Percentiles rank a stretch among this genome's conserved stretches.
Evolutionary conservation across 2,113 vertebrate genomes (phyloP).

Genomic region (Corythoichthys intestinalis): DNA sequence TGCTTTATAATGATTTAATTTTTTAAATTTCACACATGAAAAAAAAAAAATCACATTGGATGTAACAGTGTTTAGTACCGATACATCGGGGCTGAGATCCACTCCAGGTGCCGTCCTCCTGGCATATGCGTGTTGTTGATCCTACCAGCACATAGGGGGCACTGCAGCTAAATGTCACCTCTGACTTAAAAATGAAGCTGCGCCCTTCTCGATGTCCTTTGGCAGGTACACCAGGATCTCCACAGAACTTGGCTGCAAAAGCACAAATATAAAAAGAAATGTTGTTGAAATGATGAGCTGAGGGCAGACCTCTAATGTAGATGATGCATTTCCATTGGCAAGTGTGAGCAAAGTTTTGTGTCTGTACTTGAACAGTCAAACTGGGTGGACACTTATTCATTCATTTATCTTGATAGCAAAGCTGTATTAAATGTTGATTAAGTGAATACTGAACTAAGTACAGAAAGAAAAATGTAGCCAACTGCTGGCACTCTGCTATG

Average conservation of each 20-base stretch:
- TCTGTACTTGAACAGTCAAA: neutral
- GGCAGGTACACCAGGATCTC: conserved; percentile 86
- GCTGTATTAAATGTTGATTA: neutral
- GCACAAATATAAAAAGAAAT: conserved; percentile 2
- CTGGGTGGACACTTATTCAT: neutral
- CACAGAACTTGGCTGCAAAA: conserved; percentile 89
- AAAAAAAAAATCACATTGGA: too few species aligned
- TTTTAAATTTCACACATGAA: too few species aligned
- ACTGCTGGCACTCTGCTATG: conserved; percentile 34
- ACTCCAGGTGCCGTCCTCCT: conserved; percentile 89
- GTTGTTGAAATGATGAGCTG: conserved; percentile 7
- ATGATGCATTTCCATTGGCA: conserved; percentile 8
- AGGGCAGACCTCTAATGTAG: conserved; percentile 6
- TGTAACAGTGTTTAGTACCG: conserved; percentile 69
- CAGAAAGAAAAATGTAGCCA: conserved; percentile 41
- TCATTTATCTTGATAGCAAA: neutral
- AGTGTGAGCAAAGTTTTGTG: conserved; percentile 1
- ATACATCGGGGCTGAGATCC: conserved; percentile 91
- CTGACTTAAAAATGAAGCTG: conserved; percentile 96
- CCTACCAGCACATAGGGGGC: conserved; percentile 85
- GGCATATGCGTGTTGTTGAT: conserved; percentile 84
- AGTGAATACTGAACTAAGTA: neutral
- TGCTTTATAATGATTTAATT: too few species aligned
- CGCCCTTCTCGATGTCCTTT: conserved; percentile 88
- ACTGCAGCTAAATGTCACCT: conserved; percentile 87